These are phyloP conservation scores for Bubalus kerabau DNA, from an alignment of 2,113 vertebrate genomes.

Conservation along the genomic window DNA sequence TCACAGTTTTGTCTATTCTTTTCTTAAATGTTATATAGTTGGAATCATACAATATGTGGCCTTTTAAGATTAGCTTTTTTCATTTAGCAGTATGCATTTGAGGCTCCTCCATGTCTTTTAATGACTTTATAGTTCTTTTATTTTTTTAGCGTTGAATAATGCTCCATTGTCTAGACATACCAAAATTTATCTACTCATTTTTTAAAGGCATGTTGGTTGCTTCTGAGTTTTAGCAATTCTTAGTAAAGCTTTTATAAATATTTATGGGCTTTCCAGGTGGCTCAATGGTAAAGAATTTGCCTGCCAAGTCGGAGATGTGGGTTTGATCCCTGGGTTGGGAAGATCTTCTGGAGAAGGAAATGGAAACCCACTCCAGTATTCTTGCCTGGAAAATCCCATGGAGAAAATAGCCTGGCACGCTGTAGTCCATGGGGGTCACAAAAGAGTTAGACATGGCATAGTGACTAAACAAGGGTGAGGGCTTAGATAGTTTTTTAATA, in stretches of 20 bases:
- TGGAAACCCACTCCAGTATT: neutral
- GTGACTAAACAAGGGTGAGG: neutral
- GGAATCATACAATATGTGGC: neutral
- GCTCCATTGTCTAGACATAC: neutral
- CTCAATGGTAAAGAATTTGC: neutral
- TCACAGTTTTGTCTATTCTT: neutral
- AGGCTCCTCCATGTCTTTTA: neutral
- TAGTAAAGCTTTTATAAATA: neutral
- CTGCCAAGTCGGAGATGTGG: accelerated
- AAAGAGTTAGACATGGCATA: neutral
- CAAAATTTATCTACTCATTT: neutral
- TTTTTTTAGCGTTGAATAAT: neutral
- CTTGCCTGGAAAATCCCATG: neutral
- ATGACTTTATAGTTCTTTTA: neutral
- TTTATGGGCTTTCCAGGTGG: neutral
- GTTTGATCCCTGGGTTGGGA: neutral
- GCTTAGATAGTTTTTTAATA: neutral
- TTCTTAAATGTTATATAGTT: neutral
- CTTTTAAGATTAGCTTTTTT: neutral
- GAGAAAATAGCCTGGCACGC: neutral
- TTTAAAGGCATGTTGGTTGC: neutral
- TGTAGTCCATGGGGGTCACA: neutral
- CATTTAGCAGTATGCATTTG: neutral
- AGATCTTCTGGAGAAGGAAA: neutral
- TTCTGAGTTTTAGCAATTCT: neutral